A percentile compares a stretch with the other conserved stretches of the same genome.
phyloP scores from a whole-genome alignment of 1,140 invertebrate species.

The Orussus abietinus region DNA sequence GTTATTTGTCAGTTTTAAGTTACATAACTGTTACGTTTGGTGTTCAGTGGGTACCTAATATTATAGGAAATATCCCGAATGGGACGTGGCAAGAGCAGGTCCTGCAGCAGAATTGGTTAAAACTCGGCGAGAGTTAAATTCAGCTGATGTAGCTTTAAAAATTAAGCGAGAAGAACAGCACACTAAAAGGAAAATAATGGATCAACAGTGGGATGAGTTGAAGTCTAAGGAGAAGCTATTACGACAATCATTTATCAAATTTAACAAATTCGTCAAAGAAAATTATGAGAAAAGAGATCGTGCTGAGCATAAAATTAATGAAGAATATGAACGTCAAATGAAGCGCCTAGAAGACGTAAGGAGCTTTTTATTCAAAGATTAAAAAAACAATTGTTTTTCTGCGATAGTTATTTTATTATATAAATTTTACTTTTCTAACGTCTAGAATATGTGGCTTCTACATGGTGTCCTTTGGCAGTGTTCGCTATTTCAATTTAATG shows the following conservation, averaged over 20 bases:
- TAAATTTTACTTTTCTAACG: no score
- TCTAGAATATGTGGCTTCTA: no score
- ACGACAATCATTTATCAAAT: conserved; percentile 57
- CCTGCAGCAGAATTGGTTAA: conserved; percentile 54
- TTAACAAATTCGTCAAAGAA: conserved; percentile 58
- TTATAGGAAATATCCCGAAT: conserved; percentile 57
- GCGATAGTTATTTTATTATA: conserved; percentile 4
- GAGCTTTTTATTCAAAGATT: no score
- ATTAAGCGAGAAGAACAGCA: conserved; percentile 46
- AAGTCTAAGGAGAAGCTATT: conserved; percentile 49
- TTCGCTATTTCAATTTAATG: no score
- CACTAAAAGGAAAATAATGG: conserved; percentile 42
- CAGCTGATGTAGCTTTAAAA: conserved; percentile 48
- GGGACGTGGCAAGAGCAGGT: conserved; percentile 54
- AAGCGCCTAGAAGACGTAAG: conserved; percentile 29
- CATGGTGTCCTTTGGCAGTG: no score
- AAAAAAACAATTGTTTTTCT: conserved; percentile 5
- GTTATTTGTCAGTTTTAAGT: no score
- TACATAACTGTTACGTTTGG: conserved; percentile 1
- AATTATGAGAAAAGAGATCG: conserved; percentile 58
- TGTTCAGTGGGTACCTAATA: not conserved
- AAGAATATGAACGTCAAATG: conserved; percentile 45
- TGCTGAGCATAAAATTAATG: conserved; percentile 53
- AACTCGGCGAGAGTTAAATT: conserved; percentile 48
- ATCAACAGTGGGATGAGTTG: conserved; percentile 54